A percentile compares a stretch with the other conserved stretches of the same genome.
phyloP scores from a whole-genome alignment of 2,113 vertebrate species.

The Colius striatus region DNA sequence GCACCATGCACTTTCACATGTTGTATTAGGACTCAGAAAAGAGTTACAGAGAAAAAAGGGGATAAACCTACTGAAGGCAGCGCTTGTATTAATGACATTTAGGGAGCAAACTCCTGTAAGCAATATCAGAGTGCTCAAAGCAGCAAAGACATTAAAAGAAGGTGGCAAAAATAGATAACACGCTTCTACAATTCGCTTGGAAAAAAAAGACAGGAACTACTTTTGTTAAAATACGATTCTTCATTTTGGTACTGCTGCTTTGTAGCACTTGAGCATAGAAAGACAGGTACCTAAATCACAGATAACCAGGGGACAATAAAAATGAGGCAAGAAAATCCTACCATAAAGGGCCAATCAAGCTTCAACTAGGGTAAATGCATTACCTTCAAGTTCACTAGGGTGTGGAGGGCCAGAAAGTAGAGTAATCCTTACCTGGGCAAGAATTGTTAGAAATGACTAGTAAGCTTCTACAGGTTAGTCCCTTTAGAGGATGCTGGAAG shows the following conservation, averaged over 20 bases:
- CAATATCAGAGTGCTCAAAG: neutral
- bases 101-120: neutral
- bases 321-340: neutral
- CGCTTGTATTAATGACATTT: neutral
- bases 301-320: neutral
- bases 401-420: neutral
- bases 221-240: neutral
- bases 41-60: neutral
- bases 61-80: neutral
- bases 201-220: neutral
- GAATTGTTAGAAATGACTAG: neutral
- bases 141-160: neutral
- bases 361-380: neutral
- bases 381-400: neutral
- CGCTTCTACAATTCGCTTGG: neutral
- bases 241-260: neutral
- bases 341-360: neutral
- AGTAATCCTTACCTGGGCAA: neutral
- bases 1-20: neutral
- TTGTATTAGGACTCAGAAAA: neutral
- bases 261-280: neutral
- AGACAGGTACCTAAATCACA: neutral
- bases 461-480: neutral
- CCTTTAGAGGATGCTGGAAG: neutral
- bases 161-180: neutral